A percentile compares a stretch with the other conserved stretches of the same genome.
phyloP scores from a whole-genome alignment of 1,140 invertebrate genomes.

The Solenopsis invicta region DNA sequence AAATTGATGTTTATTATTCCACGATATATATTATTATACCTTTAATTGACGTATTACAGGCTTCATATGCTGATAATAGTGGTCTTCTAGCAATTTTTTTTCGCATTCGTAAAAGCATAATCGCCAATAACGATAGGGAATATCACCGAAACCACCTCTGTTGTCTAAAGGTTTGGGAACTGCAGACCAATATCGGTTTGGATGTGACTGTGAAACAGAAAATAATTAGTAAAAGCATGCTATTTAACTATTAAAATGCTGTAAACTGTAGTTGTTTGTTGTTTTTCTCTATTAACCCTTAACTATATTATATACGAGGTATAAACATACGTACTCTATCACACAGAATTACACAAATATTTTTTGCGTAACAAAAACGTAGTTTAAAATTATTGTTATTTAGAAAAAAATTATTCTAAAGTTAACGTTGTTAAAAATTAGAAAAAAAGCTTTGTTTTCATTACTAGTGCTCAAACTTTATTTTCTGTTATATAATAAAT shows the following conservation, averaged over 20 bases:
- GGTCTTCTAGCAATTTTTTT: constrained; percentile 60
- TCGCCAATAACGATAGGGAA: constrained; percentile 70
- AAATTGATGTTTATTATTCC: constrained; percentile 21
- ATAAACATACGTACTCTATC: too few relatives aligned
- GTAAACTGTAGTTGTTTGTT: not conserved
- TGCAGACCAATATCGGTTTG: constrained; percentile 61
- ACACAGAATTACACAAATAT: too few relatives aligned
- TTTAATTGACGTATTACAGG: constrained; percentile 76
- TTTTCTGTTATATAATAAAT: too few relatives aligned
- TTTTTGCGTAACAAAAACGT: too few relatives aligned
- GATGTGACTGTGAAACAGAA: not conserved
- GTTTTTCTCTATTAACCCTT: not conserved
- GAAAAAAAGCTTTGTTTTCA: too few relatives aligned
- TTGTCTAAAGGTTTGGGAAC: constrained; percentile 72
- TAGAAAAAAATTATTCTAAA: not conserved
- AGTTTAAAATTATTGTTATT: too few relatives aligned
- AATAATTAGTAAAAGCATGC: not conserved
- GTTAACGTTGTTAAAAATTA: too few relatives aligned
- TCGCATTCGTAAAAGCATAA: constrained; percentile 73
- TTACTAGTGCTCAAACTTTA: too few relatives aligned
- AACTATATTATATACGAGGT: too few relatives aligned
- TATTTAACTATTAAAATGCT: not conserved
- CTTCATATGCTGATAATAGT: constrained; percentile 61
- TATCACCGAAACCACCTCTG: not conserved
- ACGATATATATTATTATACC: constrained; percentile 57